These are phyloP conservation scores for Galeopsomyia nigrocyanea DNA, from an alignment of 2,888 invertebrate species.

Conservation along the genomic window DNA sequence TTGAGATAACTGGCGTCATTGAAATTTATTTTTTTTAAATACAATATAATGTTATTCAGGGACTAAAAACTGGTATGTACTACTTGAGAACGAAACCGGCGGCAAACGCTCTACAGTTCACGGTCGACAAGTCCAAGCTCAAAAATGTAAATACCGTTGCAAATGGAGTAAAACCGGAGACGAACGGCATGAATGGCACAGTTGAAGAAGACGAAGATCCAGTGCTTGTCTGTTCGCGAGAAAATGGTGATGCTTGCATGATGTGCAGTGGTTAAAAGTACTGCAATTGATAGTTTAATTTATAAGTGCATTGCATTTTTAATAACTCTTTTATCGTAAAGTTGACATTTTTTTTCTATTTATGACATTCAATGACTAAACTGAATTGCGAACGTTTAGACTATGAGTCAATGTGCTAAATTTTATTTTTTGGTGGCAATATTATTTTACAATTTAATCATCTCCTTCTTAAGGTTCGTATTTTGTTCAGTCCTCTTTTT, in stretches of 20 bases:
- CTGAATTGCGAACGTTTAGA: too few species aligned
- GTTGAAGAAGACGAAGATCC: slow-evolving; percentile 63
- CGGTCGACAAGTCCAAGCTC: slow-evolving; percentile 89
- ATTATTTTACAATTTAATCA: background rate
- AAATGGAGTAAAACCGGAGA: slow-evolving; percentile 52
- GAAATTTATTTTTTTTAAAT: background rate
- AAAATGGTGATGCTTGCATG: slow-evolving; percentile 89
- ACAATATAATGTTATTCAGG: slow-evolving; percentile 69
- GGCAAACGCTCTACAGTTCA: slow-evolving; percentile 96
- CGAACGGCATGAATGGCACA: slow-evolving; percentile 24
- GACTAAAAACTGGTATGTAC: slow-evolving; percentile 99
- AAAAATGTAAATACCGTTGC: slow-evolving; percentile 56
- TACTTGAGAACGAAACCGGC: slow-evolving; percentile 97
- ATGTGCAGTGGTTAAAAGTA: slow-evolving; percentile 73
- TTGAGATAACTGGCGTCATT: background rate
- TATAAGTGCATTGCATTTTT: background rate
- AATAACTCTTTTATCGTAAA: background rate
- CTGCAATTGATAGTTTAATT: background rate
- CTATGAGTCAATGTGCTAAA: background rate
- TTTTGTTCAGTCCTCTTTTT: background rate
- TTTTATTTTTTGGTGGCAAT: slow-evolving; percentile 2
- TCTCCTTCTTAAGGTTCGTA: background rate
- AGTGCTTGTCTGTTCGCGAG: slow-evolving; percentile 86
- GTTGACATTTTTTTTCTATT: too few species aligned
- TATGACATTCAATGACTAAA: too few species aligned